Base-by-base conservation (phyloP, 2,888 invertebrate genomes). In the Drosophila emarginata region DNA sequence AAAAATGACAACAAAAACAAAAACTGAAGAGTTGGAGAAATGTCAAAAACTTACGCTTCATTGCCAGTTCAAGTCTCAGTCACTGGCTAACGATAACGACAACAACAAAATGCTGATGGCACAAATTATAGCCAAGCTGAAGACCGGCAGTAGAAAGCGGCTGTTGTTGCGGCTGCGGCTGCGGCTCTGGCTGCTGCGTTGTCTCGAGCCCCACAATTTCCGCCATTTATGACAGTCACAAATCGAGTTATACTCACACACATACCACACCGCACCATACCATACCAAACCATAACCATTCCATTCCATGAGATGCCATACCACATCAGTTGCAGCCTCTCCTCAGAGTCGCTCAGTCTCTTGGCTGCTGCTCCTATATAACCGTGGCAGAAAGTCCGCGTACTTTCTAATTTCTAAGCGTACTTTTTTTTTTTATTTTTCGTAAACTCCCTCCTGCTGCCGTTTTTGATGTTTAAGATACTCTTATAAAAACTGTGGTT, bases 191-290 rank as follows among this genome's bases (percentile, higher is more conserved):
- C 62, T 40, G 54, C 63, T 80, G 63, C 66, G 66, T 72, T 77
- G 76, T 57, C 78, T 64, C 78, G 77, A 80, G 89, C 80, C 88
- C 85, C 88, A 85, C 88, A 86, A 89, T 86, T 87, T 88, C 89
- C 88, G 88, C 88, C 89, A 85, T 85, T 87, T 85, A 88, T 88
- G 89, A 87, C 89, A 85, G 87, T 79, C 88, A 85, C 84, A 84
- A 84, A 84, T 84, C 84, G 89, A 84, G 89, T 88, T 84, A 88
- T 88, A 86, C 82, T 80, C 86, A 83, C 88, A 86, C 76, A 67
- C 85, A 74, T 79, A 72, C 64, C 67, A 77, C 64, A 52, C 67
- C 50, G 53, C 14, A 39, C 61, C 15, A 51, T 39, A 51, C 40
- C 70, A 50, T 37, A 45, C 69, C 39, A 14, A 23, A 14, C 45